Conservation (phyloP, 2,888 invertebrate genomes). For the Cryptocheilus praepositus region DNA sequence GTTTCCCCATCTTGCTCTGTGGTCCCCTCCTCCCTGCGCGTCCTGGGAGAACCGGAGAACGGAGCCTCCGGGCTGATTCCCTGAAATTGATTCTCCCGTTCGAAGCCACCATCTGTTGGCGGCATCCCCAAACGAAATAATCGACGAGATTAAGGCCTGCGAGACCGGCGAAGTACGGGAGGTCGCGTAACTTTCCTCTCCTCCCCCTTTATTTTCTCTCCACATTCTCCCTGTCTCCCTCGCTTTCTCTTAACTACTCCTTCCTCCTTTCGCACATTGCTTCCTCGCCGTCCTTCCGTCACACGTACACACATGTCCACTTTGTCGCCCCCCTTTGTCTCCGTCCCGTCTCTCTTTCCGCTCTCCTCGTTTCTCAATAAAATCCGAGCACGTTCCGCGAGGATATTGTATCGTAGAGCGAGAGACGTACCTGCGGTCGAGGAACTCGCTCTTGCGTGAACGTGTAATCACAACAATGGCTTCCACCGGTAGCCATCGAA, state of each 20-base stretch:
- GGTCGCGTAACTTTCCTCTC: conserved; percentile 5
- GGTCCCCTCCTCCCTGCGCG: conserved; percentile 27
- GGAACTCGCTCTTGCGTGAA: conserved; percentile 32
- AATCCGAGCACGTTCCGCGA: conserved; percentile 43
- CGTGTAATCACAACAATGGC: conserved; percentile 34
- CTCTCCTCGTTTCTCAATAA: conserved; percentile 40
- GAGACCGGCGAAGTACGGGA: conserved; percentile 7
- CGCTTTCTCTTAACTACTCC: not conserved
- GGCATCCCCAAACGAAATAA: conserved; percentile 60
- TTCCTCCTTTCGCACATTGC: not conserved
- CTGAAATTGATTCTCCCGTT: conserved; percentile 56
- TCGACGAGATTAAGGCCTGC: conserved; percentile 54
- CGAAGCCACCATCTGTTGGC: conserved; percentile 56
- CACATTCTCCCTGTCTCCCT: not conserved
- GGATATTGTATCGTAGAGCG: conserved; percentile 42
- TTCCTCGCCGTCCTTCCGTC: not conserved
- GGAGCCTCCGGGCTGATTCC: conserved; percentile 54
- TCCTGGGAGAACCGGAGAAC: conserved; percentile 34
- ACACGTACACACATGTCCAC: not conserved
- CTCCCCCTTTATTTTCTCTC: not conserved
- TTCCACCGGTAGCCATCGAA: conserved; percentile 17
- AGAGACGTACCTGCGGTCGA: conserved; percentile 33
- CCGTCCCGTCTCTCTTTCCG: conserved; percentile 21
- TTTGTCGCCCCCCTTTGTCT: not conserved
- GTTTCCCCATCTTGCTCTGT: conserved; percentile 34